Evolutionary conservation across 2,113 vertebrate species (phyloP), one percentile per base, ranked within the genome.

Genomic region (Phylloscopus trochilus): DNA sequence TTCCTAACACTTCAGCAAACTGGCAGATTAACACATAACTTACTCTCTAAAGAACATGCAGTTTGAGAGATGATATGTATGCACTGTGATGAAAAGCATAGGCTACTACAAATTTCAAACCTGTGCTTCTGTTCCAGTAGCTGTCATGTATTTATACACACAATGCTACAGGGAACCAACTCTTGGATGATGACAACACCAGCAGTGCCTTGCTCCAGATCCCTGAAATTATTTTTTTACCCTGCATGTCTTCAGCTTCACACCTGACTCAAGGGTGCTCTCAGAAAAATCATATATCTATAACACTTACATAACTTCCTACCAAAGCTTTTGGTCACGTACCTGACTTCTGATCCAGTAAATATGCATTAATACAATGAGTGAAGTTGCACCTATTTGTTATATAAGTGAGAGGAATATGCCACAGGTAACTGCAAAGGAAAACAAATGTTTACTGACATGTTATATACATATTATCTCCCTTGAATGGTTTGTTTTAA

Each of bases 381-480:
- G 98, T 99, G 73, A 91, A 91, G 89, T 97, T 98, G 95, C 98
- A 99, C 92, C 83, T 98, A 95, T 98, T 98, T 47, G 98, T 99
- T 37, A 98, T 95, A 22, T 98, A 99, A 6, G 98, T 98, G 78
- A 99, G 97, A 72, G 99, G 99, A 95, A 99, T 98, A 92, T 99
- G 97, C 99, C 99, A 99, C 79, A 99, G 86, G 85, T 97, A 98
- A 68, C 98, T 98, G 95, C 49, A 95, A 97, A 92, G 74, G 35
- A 93, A 92, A 97, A 87, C 21, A 96, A 47, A 77, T 9, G 7
- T 79, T 94, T 79, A 87, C 27, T 93, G 41, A 80, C 8, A 39
- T 46, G 46, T 16, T 51, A 46, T 19, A 79, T 6, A 79, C 9
- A 9, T 23, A 53, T 13, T 78, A 35, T 23, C n/a, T 78, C 41